Percentiles rank a stretch among this genome's conserved stretches.
Evolutionary conservation across 2,113 vertebrate genomes (phyloP).

Genomic region (Gambusia holbrooki): DNA sequence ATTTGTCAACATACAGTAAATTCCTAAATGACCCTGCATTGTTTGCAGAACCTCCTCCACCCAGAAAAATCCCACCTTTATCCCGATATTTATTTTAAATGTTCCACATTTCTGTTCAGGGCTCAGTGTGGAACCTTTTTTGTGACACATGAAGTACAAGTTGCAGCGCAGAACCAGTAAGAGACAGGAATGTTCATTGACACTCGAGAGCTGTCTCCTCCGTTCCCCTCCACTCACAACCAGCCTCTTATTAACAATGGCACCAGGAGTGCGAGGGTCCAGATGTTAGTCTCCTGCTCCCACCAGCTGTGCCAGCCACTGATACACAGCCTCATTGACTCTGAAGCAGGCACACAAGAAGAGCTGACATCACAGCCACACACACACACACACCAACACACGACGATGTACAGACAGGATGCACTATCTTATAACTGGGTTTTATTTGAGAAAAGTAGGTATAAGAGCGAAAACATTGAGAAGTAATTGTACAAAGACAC

Average conservation of each 20-base stretch:
- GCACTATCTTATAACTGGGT: slow-evolving; percentile 16
- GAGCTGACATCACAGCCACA: slow-evolving; percentile 44
- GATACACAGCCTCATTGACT: slow-evolving; percentile 77
- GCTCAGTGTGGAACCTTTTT: slow-evolving; percentile 14
- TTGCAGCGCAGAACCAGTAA: slow-evolving; percentile 32
- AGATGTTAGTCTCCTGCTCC: slow-evolving; percentile 72
- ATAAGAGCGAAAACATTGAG: slow-evolving; percentile 19
- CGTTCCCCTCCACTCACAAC: slow-evolving; percentile 65
- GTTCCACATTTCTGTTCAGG: neutral
- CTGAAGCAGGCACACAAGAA: slow-evolving; percentile 46
- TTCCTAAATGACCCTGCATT: neutral
- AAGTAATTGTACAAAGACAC: slow-evolving; percentile 10
- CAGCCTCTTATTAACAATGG: slow-evolving; percentile 74
- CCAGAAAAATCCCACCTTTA: neutral
- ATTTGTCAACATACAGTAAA: neutral
- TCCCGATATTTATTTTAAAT: neutral
- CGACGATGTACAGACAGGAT: slow-evolving; percentile 5
- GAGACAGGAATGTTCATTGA: slow-evolving; percentile 70
- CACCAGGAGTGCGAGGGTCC: slow-evolving; percentile 67
- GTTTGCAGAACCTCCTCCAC: too few species aligned
- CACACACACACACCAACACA: slow-evolving; percentile 5
- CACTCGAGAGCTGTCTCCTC: slow-evolving; percentile 71
- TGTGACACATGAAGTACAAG: slow-evolving; percentile 26
- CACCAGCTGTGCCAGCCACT: slow-evolving; percentile 75
- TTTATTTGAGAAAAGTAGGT: slow-evolving; percentile 8